These are phyloP conservation scores for Chaetorhynchus papuensis DNA, from an alignment of 2,113 vertebrate species.

Conservation along the genomic window DNA sequence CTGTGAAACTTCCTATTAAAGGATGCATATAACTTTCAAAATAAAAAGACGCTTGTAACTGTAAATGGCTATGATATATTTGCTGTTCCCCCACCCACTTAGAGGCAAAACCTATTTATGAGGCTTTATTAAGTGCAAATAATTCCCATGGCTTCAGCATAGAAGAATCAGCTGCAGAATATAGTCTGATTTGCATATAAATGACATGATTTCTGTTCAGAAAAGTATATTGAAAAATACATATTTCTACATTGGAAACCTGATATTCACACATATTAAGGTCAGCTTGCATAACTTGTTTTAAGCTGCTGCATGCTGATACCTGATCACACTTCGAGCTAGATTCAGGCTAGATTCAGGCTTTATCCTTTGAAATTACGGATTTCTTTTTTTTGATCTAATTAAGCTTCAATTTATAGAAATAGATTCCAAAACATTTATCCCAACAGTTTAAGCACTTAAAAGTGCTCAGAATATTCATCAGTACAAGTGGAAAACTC, in stretches of 20 bases:
- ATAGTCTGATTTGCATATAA: slow-evolving; percentile 80
- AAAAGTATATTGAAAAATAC: slow-evolving; percentile 76
- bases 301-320: slow-evolving; percentile 57
- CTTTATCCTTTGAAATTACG: slow-evolving; percentile 35
- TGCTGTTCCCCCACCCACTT: slow-evolving; percentile 56
- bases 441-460: slow-evolving; percentile 61
- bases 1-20: slow-evolving; percentile 71
- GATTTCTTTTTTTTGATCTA: slow-evolving; percentile 65
- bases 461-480: slow-evolving; percentile 17
- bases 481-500: neutral
- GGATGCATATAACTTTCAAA: slow-evolving; percentile 61
- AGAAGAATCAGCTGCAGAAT: slow-evolving; percentile 73
- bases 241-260: slow-evolving; percentile 66
- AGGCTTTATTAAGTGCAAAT: slow-evolving; percentile 81
- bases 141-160: slow-evolving; percentile 73
- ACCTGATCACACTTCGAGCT: slow-evolving; percentile 53
- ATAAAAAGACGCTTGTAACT: slow-evolving; percentile 68
- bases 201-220: slow-evolving; percentile 78
- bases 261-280: slow-evolving; percentile 70
- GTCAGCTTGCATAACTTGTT: slow-evolving; percentile 65
- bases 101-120: slow-evolving; percentile 77
- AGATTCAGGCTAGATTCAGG: slow-evolving; percentile 33
- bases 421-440: slow-evolving; percentile 17
- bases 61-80: slow-evolving; percentile 63
- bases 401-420: slow-evolving; percentile 45